phyloP scores from a whole-genome alignment of 1,140 invertebrate genomes.

The Drosophila seguyi region DNA sequence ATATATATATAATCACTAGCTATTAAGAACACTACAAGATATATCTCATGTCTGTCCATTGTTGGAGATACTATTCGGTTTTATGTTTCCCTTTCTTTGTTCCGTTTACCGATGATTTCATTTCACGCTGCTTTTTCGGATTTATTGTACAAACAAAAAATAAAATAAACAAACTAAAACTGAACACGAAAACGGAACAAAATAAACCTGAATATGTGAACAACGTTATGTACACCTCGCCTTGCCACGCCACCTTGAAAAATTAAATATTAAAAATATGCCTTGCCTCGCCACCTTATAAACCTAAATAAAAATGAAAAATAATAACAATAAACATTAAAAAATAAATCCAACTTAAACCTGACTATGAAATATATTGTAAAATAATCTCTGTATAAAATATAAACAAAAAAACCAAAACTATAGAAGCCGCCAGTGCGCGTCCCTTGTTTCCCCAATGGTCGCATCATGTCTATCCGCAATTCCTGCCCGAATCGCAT shows the following conservation, averaged over 20 bases:
- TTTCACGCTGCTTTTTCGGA: constrained; percentile 85
- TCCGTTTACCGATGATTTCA: constrained; percentile 80
- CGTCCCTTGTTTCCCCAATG: constrained; percentile 95
- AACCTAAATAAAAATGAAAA: background rate
- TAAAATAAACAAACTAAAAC: constrained; percentile 10
- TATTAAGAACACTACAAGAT: constrained; percentile 54
- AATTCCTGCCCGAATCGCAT: constrained; percentile 95
- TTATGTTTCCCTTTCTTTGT: constrained; percentile 82
- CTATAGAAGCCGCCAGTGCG: constrained; percentile 81
- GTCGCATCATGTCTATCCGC: constrained; percentile 96
- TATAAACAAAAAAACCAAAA: constrained; percentile 12
- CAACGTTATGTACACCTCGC: constrained; percentile 47
- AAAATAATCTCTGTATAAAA: constrained; percentile 18
- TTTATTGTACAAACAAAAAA: constrained; percentile 71
- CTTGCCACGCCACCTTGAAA: constrained; percentile 34
- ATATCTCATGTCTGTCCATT: constrained; percentile 70
- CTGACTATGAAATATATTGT: background rate
- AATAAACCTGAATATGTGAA: constrained; percentile 23
- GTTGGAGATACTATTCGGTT: constrained; percentile 76
- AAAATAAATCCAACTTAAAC: background rate
- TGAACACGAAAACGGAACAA: constrained; percentile 33
- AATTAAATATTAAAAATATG: background rate
- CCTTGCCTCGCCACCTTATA: background rate
- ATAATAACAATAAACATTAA: background rate
- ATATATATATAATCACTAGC: constrained; percentile 58